A percentile compares a stretch with the other conserved stretches of the same genome.
These are phyloP conservation scores for Pogonophryne albipinna DNA, from an alignment of 2,797 vertebrate species.

Conservation along the genomic window DNA sequence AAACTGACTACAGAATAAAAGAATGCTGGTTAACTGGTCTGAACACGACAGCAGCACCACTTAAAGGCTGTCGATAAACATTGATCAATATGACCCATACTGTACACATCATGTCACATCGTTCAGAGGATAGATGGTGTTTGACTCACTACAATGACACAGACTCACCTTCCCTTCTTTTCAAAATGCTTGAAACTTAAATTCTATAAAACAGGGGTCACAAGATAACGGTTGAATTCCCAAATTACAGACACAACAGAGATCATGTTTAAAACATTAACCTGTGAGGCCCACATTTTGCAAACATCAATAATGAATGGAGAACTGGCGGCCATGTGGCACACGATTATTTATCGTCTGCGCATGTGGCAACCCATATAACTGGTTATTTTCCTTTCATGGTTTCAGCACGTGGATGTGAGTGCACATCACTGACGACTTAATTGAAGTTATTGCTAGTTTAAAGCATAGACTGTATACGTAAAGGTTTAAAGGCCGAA, in stretches of 20 bases:
- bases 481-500: background rate
- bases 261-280: constrained; percentile 1
- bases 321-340: background rate
- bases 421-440: background rate
- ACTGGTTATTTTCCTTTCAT: background rate
- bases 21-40: constrained; percentile 44
- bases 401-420: background rate
- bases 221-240: background rate
- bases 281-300: constrained; percentile 6
- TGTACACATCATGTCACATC: constrained; percentile 64
- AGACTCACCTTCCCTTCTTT: constrained; percentile 3
- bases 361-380: constrained; percentile 10
- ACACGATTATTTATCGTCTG: constrained; percentile 18
- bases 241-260: background rate
- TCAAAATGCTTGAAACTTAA: background rate
- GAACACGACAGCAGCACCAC: constrained; percentile 34
- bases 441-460: constrained; percentile 45
- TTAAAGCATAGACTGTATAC: background rate
- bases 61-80: constrained; percentile 41
- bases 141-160: constrained; percentile 42
- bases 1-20: constrained; percentile 21
- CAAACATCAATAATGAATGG: constrained; percentile 27
- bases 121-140: constrained; percentile 46
- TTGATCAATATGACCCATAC: constrained; percentile 84
- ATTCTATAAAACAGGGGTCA: background rate